Percentiles rank a stretch among this genome's conserved stretches.
Conservation (phyloP, 1,140 invertebrate species). For the Plodia interpunctella region DNA sequence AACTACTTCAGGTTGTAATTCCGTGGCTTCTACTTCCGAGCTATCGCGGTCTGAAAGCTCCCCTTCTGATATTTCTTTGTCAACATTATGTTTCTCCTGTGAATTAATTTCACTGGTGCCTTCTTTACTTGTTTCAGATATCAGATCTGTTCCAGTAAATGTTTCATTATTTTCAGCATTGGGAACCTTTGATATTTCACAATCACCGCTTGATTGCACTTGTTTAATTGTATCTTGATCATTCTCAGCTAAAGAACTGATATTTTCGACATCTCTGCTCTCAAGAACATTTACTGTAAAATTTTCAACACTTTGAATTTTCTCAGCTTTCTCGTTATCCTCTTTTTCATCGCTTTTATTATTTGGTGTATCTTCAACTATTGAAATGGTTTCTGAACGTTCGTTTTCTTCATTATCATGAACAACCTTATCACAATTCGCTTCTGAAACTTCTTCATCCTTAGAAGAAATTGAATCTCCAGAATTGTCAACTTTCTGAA, state of each 20-base stretch:
- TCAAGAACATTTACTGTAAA: background rate
- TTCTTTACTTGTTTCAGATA: too few species aligned
- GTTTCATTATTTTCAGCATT: too few species aligned
- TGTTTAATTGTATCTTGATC: too few species aligned
- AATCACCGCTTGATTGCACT: too few species aligned
- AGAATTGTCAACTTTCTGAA: too few species aligned
- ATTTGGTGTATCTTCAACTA: constrained; percentile 6
- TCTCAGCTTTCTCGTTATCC: constrained; percentile 7
- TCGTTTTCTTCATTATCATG: constrained; percentile 8
- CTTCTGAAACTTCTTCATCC: constrained; percentile 10
- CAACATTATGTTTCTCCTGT: constrained; percentile 14
- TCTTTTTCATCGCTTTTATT: constrained; percentile 1
- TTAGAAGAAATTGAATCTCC: too few species aligned
- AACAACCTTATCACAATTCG: constrained; percentile 9
- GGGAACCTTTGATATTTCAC: too few species aligned
- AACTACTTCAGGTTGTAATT: constrained; percentile 38
- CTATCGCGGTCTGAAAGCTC: constrained; percentile 46
- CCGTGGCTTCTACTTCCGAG: constrained; percentile 36
- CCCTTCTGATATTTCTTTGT: constrained; percentile 44
- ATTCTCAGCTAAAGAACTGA: background rate
- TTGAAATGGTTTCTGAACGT: constrained; percentile 10
- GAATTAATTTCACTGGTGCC: background rate
- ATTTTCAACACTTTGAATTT: background rate
- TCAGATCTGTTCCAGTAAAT: too few species aligned
- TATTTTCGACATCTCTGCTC: constrained; percentile 19